These are phyloP conservation scores for Drosophila parvula DNA, from an alignment of 1,140 invertebrate species.

Conservation along the genomic window DNA sequence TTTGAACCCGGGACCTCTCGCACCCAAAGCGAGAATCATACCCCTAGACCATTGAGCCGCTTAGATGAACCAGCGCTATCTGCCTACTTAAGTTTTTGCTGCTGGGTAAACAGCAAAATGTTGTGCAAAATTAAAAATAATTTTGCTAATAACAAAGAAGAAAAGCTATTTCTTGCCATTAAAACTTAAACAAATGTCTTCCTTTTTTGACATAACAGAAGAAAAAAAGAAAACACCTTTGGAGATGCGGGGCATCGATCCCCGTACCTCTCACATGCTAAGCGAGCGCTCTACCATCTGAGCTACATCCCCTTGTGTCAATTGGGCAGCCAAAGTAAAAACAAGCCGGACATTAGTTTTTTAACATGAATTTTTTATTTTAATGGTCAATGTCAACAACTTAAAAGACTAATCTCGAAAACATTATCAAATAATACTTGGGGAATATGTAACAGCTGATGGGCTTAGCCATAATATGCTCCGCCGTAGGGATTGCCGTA, in stretches of 20 bases:
- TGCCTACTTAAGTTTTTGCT: not conserved
- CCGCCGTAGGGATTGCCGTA: conserved; percentile 38
- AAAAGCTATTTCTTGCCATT: not conserved
- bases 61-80: not conserved
- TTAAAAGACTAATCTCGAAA: conserved; percentile 30
- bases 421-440: conserved; percentile 47
- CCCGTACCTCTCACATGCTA: conserved; percentile 93
- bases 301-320: conserved; percentile 86
- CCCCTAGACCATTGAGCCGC: conserved; percentile 94
- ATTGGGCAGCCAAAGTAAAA: not conserved
- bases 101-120: too few relatives aligned
- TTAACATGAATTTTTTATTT: conserved; percentile 28
- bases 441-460: conserved; percentile 25
- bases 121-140: not conserved
- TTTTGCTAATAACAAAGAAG: not conserved
- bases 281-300: conserved; percentile 93
- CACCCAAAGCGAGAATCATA: conserved; percentile 96
- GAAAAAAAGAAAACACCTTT: not conserved
- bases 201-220: not conserved
- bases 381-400: conserved; percentile 39
- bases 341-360: not conserved
- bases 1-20: conserved; percentile 96
- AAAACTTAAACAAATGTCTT: too few relatives aligned
- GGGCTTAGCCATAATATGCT: conserved; percentile 51
- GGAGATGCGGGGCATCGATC: conserved; percentile 88